phyloP scores from a whole-genome alignment of 2,113 vertebrate species.

The Neofelis nebulosa region DNA sequence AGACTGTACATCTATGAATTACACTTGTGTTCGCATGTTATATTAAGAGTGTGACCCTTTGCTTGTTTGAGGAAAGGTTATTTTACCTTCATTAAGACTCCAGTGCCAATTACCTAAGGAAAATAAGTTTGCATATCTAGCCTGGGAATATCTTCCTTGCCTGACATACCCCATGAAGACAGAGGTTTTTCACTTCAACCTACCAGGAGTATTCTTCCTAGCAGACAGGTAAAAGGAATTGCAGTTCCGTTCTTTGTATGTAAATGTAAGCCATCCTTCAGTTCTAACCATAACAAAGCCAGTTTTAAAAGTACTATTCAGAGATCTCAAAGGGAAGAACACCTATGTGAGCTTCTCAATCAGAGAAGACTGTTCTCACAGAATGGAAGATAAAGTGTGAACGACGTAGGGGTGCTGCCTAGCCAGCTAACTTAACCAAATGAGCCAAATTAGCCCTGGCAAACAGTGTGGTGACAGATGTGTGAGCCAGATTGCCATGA shows the following conservation, averaged over 20 bases:
- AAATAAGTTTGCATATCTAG: slow-evolving; percentile 43
- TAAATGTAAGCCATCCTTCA: background rate
- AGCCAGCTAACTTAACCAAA: slow-evolving; percentile 48
- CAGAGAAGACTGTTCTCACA: background rate
- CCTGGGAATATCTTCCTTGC: background rate
- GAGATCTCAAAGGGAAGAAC: background rate
- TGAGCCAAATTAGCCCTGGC: slow-evolving; percentile 72
- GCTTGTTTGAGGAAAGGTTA: slow-evolving; percentile 25
- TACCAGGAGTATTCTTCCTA: background rate
- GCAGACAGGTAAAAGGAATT: slow-evolving; percentile 35
- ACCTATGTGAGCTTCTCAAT: background rate
- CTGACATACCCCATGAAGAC: background rate
- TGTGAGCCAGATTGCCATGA: slow-evolving; percentile 67
- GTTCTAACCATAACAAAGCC: background rate
- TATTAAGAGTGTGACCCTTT: background rate
- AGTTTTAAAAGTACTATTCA: background rate
- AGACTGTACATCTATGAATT: background rate
- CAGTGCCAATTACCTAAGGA: slow-evolving; percentile 33
- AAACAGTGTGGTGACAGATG: slow-evolving; percentile 67
- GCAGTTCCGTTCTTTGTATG: background rate
- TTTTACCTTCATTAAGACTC: slow-evolving; percentile 42
- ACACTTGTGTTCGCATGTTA: background rate
- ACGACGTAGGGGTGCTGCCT: background rate
- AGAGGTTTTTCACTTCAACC: background rate
- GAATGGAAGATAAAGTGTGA: background rate